phyloP scores from a whole-genome alignment of 2,888 invertebrate species.

The Harpagoxenus sublaevis region DNA sequence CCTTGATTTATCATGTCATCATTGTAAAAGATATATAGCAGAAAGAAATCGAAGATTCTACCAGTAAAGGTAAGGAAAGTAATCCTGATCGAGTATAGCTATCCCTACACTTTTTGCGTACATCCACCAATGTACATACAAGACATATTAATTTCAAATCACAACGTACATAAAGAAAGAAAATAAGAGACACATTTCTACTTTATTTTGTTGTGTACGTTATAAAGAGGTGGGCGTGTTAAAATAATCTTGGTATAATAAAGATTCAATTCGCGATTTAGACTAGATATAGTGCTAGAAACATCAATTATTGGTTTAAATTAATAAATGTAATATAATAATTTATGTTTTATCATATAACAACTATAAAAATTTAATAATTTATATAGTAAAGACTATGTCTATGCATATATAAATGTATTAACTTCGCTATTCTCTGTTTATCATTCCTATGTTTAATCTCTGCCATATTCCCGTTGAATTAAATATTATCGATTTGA shows the following conservation, averaged over 20 bases:
- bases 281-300: neutral
- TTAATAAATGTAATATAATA: neutral
- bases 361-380: neutral
- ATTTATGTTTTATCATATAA: neutral
- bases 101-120: neutral
- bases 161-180: neutral
- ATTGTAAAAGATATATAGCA: neutral
- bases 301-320: neutral
- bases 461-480: neutral
- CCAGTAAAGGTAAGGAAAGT: slow-evolving; percentile 3
- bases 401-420: neutral
- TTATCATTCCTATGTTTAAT: too few species aligned
- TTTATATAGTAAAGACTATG: neutral
- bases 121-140: neutral
- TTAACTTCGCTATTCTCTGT: neutral
- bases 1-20: neutral
- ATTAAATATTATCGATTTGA: neutral
- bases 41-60: slow-evolving; percentile 7
- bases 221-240: neutral
- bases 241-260: slow-evolving; percentile 4
- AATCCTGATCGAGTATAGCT: slow-evolving; percentile 5
- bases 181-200: neutral
- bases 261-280: neutral
- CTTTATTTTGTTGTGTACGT: neutral
- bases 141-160: neutral